Evolutionary conservation across 2,113 vertebrate genomes (phyloP).

Genomic region (Periophthalmus modestus): DNA sequence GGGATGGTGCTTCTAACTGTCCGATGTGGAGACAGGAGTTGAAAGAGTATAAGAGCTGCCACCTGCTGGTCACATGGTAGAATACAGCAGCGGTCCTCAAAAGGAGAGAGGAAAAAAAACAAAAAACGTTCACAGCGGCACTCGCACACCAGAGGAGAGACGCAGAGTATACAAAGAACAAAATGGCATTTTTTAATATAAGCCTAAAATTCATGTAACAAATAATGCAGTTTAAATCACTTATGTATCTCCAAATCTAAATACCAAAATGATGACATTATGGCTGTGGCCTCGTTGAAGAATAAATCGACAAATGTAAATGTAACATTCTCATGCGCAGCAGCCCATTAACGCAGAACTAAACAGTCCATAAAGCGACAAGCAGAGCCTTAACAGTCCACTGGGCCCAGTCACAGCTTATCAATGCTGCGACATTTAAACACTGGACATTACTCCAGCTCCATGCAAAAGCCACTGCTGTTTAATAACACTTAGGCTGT

Average conservation of each 20-base stretch:
- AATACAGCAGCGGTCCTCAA: slow-evolving; percentile 49
- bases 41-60: slow-evolving; percentile 79
- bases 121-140: slow-evolving; percentile 7
- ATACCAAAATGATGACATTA: slow-evolving; percentile 2
- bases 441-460: slow-evolving; percentile 58
- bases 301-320: slow-evolving; percentile 60
- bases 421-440: slow-evolving; percentile 74
- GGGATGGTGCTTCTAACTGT: not conserved
- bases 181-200: not conserved
- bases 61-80: slow-evolving; percentile 73
- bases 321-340: slow-evolving; percentile 61
- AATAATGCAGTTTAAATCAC: not conserved
- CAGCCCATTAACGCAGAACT: slow-evolving; percentile 69
- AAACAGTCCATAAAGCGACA: slow-evolving; percentile 71
- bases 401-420: slow-evolving; percentile 72
- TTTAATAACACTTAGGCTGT: slow-evolving; percentile 56
- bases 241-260: not conserved
- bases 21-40: slow-evolving; percentile 7
- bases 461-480: slow-evolving; percentile 56
- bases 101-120: slow-evolving; percentile 27
- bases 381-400: slow-evolving; percentile 64
- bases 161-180: not conserved
- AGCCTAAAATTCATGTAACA: not conserved
- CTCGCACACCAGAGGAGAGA: not conserved
- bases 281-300: slow-evolving; percentile 20